These are phyloP conservation scores for Microcebus murinus DNA, from an alignment of 2,113 vertebrate genomes.

Conservation along the genomic window DNA sequence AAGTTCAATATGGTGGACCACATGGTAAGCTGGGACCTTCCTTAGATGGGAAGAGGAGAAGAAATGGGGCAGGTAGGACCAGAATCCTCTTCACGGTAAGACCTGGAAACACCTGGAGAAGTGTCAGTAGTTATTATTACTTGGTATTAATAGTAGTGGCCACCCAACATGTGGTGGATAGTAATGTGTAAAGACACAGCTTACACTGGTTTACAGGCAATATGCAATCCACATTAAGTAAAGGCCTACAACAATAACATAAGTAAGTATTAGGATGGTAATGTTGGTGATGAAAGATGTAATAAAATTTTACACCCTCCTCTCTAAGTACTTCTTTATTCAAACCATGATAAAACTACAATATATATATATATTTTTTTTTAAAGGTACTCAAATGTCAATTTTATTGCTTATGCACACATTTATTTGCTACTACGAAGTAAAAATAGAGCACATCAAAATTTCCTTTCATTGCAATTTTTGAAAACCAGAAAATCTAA, in stretches of 20 bases:
- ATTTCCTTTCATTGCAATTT: too few relatives aligned
- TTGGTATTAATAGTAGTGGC: background rate
- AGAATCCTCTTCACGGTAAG: background rate
- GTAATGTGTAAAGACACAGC: background rate
- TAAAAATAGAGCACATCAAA: too few relatives aligned
- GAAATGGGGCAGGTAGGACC: background rate
- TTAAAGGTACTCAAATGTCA: too few relatives aligned
- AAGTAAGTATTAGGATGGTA: background rate
- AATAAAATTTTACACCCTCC: background rate
- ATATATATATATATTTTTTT: background rate
- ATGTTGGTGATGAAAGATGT: background rate
- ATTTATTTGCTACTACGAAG: too few relatives aligned
- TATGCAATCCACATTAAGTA: background rate
- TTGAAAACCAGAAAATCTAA: too few relatives aligned
- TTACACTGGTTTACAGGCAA: background rate
- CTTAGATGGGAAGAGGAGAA: background rate
- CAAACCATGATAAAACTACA: background rate
- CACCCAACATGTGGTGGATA: fast-evolving
- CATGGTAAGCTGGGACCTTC: background rate
- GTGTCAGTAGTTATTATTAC: background rate
- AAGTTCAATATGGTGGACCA: background rate
- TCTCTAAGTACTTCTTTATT: background rate
- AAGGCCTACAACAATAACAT: background rate
- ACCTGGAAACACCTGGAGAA: background rate
- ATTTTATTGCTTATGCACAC: too few relatives aligned